These are phyloP conservation scores for Otis tarda DNA, from an alignment of 2,113 vertebrate species.

Conservation along the genomic window DNA sequence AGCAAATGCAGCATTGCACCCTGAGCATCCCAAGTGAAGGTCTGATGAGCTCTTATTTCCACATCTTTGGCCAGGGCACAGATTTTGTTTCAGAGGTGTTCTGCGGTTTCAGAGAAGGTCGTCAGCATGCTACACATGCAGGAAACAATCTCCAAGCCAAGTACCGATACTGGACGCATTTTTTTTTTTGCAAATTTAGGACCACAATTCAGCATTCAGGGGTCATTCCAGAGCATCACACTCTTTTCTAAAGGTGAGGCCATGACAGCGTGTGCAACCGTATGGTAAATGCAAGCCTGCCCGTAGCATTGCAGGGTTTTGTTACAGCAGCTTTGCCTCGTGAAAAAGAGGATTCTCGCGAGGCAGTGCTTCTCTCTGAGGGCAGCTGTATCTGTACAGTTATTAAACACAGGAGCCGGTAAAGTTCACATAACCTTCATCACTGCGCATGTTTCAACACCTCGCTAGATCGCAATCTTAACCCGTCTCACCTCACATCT, in stretches of 20 bases:
- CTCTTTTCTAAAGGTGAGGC: background rate
- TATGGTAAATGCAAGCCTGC: background rate
- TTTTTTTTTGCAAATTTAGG: background rate
- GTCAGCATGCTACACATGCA: background rate
- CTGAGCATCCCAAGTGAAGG: accelerated
- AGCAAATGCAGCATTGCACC: background rate
- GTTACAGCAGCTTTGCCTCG: background rate
- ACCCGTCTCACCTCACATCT: background rate
- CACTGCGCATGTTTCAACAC: background rate
- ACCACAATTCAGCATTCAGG: background rate
- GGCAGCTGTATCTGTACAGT: background rate
- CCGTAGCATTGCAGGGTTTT: background rate
- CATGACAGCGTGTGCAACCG: background rate
- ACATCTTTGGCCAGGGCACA: background rate
- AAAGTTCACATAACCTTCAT: background rate
- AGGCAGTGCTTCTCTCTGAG: background rate
- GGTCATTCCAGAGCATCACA: background rate
- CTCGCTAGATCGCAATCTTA: background rate
- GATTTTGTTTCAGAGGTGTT: background rate
- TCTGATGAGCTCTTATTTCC: background rate
- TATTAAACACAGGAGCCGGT: background rate
- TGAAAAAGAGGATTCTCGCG: background rate
- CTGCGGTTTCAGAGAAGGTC: background rate
- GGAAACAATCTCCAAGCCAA: background rate
- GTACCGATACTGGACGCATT: background rate